These are phyloP conservation scores for Pitangus sulphuratus DNA, from an alignment of 2,797 vertebrate species.

Conservation along the genomic window DNA sequence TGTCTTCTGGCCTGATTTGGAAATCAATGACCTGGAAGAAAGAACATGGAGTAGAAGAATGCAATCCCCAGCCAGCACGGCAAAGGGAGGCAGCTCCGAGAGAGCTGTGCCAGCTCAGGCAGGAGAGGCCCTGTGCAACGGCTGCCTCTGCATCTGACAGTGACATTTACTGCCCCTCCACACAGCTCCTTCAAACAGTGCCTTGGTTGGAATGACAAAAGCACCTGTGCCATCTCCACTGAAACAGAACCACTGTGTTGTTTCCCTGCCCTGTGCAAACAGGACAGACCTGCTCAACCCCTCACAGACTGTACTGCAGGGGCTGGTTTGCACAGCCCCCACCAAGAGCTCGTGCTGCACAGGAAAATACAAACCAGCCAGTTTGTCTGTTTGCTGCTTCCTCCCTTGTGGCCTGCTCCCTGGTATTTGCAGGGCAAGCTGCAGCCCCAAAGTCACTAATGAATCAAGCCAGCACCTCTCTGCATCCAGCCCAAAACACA, in stretches of 20 bases:
- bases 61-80: neutral
- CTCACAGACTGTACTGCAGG: neutral
- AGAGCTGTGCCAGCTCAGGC: neutral
- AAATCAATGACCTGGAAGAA: constrained; percentile 29
- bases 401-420: neutral
- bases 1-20: constrained; percentile 24
- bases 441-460: neutral
- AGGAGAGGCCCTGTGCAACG: neutral
- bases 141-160: neutral
- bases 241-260: neutral
- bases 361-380: neutral
- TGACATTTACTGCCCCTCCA: neutral
- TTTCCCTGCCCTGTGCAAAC: neutral
- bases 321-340: neutral
- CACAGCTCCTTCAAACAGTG: neutral
- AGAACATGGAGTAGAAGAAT: neutral
- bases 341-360: neutral
- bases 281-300: neutral
- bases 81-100: neutral
- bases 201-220: neutral
- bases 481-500: neutral
- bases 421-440: neutral
- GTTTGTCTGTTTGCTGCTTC: neutral
- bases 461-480: neutral
- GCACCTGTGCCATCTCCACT: neutral